Base-by-base conservation (phyloP, 2,888 invertebrate species). In the Parapristionchus giblindavisi region DNA sequence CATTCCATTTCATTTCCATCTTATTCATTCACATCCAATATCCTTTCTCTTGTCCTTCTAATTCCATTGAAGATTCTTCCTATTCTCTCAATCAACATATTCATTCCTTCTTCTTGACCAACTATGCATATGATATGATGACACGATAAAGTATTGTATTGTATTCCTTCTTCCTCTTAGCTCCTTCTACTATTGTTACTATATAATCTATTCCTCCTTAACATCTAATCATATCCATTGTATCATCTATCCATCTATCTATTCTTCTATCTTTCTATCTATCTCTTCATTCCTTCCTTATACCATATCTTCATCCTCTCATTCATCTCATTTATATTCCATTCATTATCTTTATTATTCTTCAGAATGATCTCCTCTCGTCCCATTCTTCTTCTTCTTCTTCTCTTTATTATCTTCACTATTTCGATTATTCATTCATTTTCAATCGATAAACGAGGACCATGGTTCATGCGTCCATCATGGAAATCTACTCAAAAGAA, bases 391-490 rank as follows among this genome's bases (percentile, higher is more conserved):
- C 40, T 63, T 63, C 63, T 63, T 27, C 40, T 63, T 8, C 6
- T 63, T 40, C 61, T 61, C n/a, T 40, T 63, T 27, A 29, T 63
- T 36, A n/a, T 11, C 40, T 17, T 63, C 38, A 27, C 27, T 40
- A 40, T 63, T 34, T 38, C 38, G 17, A 40, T 40, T 34, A 11
- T 40, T 63, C 38, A 63, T 11, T 38, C 32, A 63, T 66, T 66
- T 51, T 66, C 48, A 1, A 32, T 66, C 29, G 66, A 66, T 38
- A 66, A 66, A 51, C 32, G 66, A 66, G 66, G 66, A 51, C 78
- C 78, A 0, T 80, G 80, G 80, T 80, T 80, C 76, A 65, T 80
- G 40, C 77, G 80, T 2, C 78, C 78, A 24, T 78, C 78, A 75
- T 77, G 77, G 74, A 77, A 51, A 27, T 24, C 48, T 32, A 51